A percentile compares a stretch with the other conserved stretches of the same genome.
These are phyloP conservation scores for Apamea epomidion DNA, from an alignment of 2,888 invertebrate genomes.

Conservation along the genomic window DNA sequence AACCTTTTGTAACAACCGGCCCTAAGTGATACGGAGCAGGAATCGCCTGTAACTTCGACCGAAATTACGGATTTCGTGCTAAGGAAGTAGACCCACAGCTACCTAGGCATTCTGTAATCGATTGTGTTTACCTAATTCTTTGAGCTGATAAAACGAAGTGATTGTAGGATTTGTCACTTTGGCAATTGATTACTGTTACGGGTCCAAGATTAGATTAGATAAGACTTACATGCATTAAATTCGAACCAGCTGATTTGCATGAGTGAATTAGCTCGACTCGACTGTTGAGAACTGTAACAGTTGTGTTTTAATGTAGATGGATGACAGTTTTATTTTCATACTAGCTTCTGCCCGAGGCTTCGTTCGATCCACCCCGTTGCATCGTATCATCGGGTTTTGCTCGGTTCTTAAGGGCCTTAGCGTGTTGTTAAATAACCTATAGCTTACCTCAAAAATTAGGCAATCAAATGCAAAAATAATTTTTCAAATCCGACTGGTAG, in stretches of 20 bases:
- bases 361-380: no score
- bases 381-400: neutral
- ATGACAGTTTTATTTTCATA: neutral
- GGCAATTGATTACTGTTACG: conserved; percentile 51
- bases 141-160: conserved; percentile 47
- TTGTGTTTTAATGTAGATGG: neutral
- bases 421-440: neutral
- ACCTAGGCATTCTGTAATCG: neutral
- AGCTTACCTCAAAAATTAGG: neutral
- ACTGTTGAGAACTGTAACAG: conserved; percentile 6
- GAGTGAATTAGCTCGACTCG: conserved; percentile 20
- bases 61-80: neutral
- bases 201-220: conserved; percentile 52
- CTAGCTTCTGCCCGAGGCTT: no score
- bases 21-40: neutral
- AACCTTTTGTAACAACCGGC: no score
- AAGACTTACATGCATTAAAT: conserved; percentile 39
- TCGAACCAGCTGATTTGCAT: conserved; percentile 34
- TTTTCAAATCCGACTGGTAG: neutral
- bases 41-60: neutral
- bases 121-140: conserved; percentile 10
- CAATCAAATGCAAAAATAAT: neutral
- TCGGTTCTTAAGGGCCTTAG: neutral
- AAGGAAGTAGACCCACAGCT: neutral
- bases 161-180: conserved; percentile 38